phyloP scores from a whole-genome alignment of 2,113 vertebrate species.

The Nerophis ophidion region DNA sequence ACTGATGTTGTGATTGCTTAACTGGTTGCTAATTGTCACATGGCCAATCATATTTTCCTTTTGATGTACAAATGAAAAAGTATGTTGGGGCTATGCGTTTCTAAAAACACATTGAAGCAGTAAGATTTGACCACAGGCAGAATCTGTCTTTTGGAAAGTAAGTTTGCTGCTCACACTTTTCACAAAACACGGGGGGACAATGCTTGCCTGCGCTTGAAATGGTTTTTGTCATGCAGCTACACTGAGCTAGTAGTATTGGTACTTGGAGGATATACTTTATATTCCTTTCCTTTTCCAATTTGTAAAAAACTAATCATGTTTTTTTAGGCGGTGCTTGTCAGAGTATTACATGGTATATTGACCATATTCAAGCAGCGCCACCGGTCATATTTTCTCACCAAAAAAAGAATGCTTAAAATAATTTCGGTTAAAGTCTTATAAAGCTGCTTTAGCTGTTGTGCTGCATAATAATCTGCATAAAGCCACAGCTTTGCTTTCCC shows the following conservation, averaged over 20 bases:
- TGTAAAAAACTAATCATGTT: neutral
- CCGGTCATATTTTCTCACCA: slow-evolving; percentile 29
- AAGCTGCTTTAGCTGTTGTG: slow-evolving; percentile 64
- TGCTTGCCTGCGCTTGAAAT: neutral
- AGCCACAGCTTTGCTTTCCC: slow-evolving; percentile 52
- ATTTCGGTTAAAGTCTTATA: slow-evolving; percentile 49
- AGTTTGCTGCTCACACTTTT: neutral
- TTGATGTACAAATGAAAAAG: neutral
- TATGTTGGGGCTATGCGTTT: slow-evolving; percentile 2
- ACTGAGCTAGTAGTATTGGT: slow-evolving; percentile 1
- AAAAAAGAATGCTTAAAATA: slow-evolving; percentile 41
- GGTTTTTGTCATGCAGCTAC: neutral
- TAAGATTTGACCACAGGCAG: neutral
- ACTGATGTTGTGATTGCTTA: neutral
- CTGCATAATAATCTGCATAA: slow-evolving; percentile 60
- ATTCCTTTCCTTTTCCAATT: neutral
- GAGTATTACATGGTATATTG: slow-evolving; percentile 10
- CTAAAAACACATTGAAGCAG: slow-evolving; percentile 7
- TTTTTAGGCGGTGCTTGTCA: slow-evolving; percentile 8
- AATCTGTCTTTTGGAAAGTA: slow-evolving; percentile 3
- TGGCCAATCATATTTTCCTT: slow-evolving; percentile 5
- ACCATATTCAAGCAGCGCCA: slow-evolving; percentile 2
- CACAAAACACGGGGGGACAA: neutral
- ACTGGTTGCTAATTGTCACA: neutral
- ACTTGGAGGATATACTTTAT: slow-evolving; percentile 10